Evolutionary conservation across 1,140 invertebrate genomes (phyloP).

Genomic region (Drosophila rhopaloa): DNA sequence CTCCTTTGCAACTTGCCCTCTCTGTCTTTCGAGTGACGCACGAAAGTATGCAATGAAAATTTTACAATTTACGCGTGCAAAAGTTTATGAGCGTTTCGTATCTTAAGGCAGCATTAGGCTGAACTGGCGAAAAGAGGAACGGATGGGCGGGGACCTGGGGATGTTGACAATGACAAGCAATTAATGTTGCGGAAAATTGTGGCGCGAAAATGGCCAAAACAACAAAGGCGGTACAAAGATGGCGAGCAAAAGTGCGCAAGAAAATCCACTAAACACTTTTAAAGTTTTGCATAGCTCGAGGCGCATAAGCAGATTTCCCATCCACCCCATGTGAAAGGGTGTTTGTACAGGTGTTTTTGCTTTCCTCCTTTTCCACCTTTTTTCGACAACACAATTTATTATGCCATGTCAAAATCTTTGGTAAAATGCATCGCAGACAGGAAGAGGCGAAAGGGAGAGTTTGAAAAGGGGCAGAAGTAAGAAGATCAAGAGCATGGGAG

Average conservation of each 20-base stretch:
- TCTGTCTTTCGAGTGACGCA: conserved; percentile 46
- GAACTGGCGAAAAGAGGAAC: neutral
- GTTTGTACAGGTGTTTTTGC: conserved; percentile 65
- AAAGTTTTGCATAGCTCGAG: conserved; percentile 60
- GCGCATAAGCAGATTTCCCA: conserved; percentile 39
- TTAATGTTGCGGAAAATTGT: conserved; percentile 74
- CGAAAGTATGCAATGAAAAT: conserved; percentile 75
- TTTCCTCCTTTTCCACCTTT: conserved; percentile 16
- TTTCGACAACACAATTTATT: conserved; percentile 64
- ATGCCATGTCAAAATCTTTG: conserved; percentile 73
- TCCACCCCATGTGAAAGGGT: conserved; percentile 24
- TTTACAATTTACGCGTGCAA: conserved; percentile 77
- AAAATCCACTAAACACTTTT: conserved; percentile 55
- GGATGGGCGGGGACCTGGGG: conserved; percentile 8
- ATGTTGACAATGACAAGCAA: conserved; percentile 72
- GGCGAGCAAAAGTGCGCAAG: conserved; percentile 3
- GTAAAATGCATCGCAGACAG: conserved; percentile 59
- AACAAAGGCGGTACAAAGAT: conserved; percentile 9
- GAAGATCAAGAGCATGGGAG: conserved; percentile 21
- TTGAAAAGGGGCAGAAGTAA: conserved; percentile 17
- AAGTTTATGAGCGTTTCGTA: conserved; percentile 66
- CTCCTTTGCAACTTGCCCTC: neutral
- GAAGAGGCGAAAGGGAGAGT: conserved; percentile 7
- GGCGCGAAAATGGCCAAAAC: conserved; percentile 55
- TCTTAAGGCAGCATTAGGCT: conserved; percentile 65